These are phyloP conservation scores for Coremacera marginata DNA, from an alignment of 2,888 invertebrate species.

Conservation along the genomic window DNA sequence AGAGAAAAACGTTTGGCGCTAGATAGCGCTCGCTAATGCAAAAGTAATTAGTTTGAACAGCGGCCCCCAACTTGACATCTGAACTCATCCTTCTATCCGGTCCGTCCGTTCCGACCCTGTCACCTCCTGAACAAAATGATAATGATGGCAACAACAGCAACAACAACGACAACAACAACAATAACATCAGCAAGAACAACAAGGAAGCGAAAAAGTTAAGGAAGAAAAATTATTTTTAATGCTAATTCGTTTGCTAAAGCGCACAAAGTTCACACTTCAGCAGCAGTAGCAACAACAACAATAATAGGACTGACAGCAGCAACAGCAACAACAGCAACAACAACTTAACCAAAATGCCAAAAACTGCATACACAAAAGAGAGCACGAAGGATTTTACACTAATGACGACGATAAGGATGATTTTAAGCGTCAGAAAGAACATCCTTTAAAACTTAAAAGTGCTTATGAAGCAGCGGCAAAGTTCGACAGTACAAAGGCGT, in stretches of 20 bases:
- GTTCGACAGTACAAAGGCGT: too few relatives aligned
- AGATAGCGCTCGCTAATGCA: constrained; percentile 34
- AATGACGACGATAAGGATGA: constrained; percentile 30
- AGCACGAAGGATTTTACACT: constrained; percentile 27
- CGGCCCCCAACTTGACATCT: neutral
- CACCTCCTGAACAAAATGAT: neutral
- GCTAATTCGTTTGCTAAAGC: constrained; percentile 37
- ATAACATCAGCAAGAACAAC: neutral
- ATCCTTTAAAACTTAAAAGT: constrained; percentile 15
- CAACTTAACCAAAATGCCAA: constrained; percentile 11
- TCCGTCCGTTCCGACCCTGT: neutral
- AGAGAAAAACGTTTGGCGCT: neutral
- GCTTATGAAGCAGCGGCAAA: neutral
- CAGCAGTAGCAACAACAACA: constrained; percentile 18
- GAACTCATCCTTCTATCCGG: too few relatives aligned
- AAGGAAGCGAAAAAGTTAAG: constrained; percentile 7
- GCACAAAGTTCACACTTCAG: constrained; percentile 31
- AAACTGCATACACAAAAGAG: constrained; percentile 19
- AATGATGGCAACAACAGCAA: constrained; percentile 14
- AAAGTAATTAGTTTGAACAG: constrained; percentile 38
- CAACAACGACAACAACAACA: neutral
- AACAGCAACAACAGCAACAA: constrained; percentile 12
- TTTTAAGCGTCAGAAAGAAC: constrained; percentile 9
- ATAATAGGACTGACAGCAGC: neutral
- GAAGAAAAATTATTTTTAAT: constrained; percentile 39